phyloP scores from a whole-genome alignment of 2,888 invertebrate species.

The Synanthedon andrenaeformis region DNA sequence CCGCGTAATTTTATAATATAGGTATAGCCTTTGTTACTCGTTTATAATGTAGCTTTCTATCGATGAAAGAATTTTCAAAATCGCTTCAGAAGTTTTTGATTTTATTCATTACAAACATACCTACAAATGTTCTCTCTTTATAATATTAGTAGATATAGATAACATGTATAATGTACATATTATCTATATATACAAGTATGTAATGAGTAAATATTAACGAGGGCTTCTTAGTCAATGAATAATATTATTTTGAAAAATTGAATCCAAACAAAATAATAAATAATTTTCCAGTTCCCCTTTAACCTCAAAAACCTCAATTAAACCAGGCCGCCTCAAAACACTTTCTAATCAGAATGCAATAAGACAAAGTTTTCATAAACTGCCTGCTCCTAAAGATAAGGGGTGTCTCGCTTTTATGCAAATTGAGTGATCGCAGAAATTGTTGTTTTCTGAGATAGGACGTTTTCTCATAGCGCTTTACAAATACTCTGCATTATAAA shows the following conservation, averaged over 20 bases:
- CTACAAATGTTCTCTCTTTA: too few species aligned
- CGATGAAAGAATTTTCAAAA: too few species aligned
- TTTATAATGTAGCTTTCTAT: too few species aligned
- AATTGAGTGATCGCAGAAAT: constrained; percentile 36
- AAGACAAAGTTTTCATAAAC: constrained; percentile 62
- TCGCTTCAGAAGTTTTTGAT: too few species aligned
- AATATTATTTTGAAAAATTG: not conserved
- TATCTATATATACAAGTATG: too few species aligned
- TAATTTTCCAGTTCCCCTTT: constrained; percentile 22
- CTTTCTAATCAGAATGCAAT: constrained; percentile 53
- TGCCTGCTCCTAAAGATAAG: constrained; percentile 59
- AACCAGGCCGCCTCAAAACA: constrained; percentile 8
- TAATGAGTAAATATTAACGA: not conserved
- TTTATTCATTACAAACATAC: too few species aligned
- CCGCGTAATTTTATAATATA: too few species aligned
- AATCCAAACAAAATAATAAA: constrained; percentile 6
- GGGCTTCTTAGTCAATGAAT: not conserved
- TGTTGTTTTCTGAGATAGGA: constrained; percentile 32
- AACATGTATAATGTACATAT: too few species aligned
- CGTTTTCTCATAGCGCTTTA: constrained; percentile 10
- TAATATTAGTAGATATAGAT: too few species aligned
- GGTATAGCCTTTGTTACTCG: too few species aligned
- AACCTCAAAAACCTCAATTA: constrained; percentile 46
- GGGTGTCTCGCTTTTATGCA: constrained; percentile 57
- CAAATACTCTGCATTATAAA: not conserved